Evolutionary conservation across 2,113 vertebrate species (phyloP).

Genomic region (Pangasianodon gigas): DNA sequence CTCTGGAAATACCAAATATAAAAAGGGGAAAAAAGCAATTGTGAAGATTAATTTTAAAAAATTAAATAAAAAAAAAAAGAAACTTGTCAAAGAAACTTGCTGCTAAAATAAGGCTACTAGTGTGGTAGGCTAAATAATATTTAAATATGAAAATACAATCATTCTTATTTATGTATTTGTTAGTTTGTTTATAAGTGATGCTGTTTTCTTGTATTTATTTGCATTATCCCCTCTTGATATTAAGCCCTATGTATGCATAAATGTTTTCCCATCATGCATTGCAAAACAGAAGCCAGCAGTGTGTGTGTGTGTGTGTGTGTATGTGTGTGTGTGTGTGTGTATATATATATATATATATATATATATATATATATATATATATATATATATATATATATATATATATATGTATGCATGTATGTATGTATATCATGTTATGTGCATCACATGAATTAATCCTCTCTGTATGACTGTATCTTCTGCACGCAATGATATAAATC

Average conservation of each 20-base stretch:
- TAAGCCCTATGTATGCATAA: background rate
- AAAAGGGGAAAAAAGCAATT: no score
- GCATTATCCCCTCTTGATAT: no score
- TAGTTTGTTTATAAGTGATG: background rate
- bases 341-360: background rate
- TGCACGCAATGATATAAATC: slow-evolving; percentile 32
- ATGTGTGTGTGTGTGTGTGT: background rate
- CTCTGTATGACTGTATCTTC: slow-evolving; percentile 1
- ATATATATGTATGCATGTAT: slow-evolving; percentile 7
- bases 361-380: no score
- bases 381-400: background rate
- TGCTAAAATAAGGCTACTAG: no score
- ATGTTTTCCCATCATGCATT: background rate
- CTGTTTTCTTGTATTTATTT: background rate
- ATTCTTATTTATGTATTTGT: background rate
- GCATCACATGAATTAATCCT: background rate
- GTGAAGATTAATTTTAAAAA: no score
- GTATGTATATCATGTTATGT: slow-evolving; percentile 9
- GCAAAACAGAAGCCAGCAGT: background rate
- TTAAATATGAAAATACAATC: no score
- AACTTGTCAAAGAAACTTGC: no score
- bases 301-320: background rate
- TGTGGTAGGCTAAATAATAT: no score
- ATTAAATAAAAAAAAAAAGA: no score
- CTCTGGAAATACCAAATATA: no score